phyloP scores from a whole-genome alignment of 1,140 invertebrate species.

The Ptiloglossa arizonensis region DNA sequence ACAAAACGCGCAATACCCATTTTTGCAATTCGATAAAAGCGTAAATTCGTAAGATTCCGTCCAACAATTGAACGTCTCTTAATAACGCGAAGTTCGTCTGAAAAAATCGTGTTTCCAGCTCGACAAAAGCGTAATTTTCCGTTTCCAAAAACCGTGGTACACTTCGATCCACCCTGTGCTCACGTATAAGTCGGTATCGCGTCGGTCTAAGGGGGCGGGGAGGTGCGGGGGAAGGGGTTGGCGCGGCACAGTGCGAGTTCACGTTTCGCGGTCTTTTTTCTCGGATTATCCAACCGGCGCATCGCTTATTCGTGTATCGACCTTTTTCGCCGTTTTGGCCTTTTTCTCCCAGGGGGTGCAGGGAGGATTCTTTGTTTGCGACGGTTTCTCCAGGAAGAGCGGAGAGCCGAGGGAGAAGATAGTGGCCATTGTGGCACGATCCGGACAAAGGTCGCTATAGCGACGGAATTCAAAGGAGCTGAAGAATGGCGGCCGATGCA shows the following conservation, averaged over 20 bases:
- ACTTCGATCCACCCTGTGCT: slow-evolving; percentile 60
- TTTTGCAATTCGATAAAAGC: too few species aligned
- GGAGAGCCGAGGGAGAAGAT: slow-evolving; percentile 68
- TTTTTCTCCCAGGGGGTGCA: slow-evolving; percentile 68
- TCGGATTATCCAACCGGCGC: slow-evolving; percentile 73
- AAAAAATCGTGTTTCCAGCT: too few species aligned
- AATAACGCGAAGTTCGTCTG: too few species aligned
- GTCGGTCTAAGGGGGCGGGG: slow-evolving; percentile 25
- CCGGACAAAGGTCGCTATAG: slow-evolving; percentile 78
- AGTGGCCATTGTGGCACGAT: slow-evolving; percentile 77
- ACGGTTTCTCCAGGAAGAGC: slow-evolving; percentile 70
- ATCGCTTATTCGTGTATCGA: slow-evolving; percentile 77
- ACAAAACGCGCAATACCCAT: too few species aligned
- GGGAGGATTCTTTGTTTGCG: slow-evolving; percentile 75
- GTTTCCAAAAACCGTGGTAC: slow-evolving; percentile 52
- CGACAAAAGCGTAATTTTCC: not conserved
- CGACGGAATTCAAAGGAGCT: slow-evolving; percentile 77
- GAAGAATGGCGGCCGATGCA: slow-evolving; percentile 76
- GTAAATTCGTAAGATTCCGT: too few species aligned
- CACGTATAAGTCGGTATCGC: slow-evolving; percentile 39
- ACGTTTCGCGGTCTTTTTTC: slow-evolving; percentile 73
- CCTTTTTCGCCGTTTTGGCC: slow-evolving; percentile 73
- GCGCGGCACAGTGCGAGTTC: slow-evolving; percentile 72
- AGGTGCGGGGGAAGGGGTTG: slow-evolving; percentile 39
- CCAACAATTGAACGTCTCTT: too few species aligned